A percentile compares a stretch with the other conserved stretches of the same genome.
phyloP scores from a whole-genome alignment of 2,888 invertebrate genomes.

The Chymomyza amoena region DNA sequence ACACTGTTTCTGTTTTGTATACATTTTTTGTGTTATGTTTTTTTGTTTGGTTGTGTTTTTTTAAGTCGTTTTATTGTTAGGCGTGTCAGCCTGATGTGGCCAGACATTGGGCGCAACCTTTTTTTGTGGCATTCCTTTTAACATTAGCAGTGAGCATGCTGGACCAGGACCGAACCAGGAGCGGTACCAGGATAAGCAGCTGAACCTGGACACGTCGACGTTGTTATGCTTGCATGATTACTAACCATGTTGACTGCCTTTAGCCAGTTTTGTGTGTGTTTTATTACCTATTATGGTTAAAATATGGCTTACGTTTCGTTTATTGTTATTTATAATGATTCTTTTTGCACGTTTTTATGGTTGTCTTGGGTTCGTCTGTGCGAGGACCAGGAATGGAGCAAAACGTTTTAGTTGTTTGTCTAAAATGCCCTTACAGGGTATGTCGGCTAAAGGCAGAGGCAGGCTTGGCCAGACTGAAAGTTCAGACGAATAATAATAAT shows the following conservation, averaged over 20 bases:
- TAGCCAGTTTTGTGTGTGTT: conserved; percentile 60
- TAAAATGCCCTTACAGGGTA: not conserved
- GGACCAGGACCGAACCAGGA: not conserved
- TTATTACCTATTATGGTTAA: conserved; percentile 69
- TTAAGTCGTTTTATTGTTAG: conserved; percentile 38
- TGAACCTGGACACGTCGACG: conserved; percentile 53
- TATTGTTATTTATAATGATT: conserved; percentile 71
- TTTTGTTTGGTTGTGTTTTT: conserved; percentile 15
- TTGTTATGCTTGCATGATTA: conserved; percentile 66
- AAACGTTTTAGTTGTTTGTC: not conserved
- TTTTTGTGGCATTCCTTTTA: conserved; percentile 10
- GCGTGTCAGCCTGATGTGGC: conserved; percentile 3
- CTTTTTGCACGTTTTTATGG: conserved; percentile 70
- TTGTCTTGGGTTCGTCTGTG: conserved; percentile 35
- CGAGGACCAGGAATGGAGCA: not conserved
- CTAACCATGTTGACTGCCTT: conserved; percentile 23
- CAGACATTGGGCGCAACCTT: conserved; percentile 29
- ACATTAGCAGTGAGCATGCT: not conserved
- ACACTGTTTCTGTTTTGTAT: conserved; percentile 6
- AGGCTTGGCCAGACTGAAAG: no score
- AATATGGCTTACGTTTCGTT: conserved; percentile 66
- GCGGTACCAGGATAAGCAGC: no score
- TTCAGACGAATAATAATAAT: no score
- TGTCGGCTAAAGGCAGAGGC: no score
- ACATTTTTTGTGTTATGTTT: conserved; percentile 29